Evolutionary conservation across 2,888 invertebrate species (phyloP), one percentile per base, ranked within the genome.

Genomic region (Eristalis intricaria): DNA sequence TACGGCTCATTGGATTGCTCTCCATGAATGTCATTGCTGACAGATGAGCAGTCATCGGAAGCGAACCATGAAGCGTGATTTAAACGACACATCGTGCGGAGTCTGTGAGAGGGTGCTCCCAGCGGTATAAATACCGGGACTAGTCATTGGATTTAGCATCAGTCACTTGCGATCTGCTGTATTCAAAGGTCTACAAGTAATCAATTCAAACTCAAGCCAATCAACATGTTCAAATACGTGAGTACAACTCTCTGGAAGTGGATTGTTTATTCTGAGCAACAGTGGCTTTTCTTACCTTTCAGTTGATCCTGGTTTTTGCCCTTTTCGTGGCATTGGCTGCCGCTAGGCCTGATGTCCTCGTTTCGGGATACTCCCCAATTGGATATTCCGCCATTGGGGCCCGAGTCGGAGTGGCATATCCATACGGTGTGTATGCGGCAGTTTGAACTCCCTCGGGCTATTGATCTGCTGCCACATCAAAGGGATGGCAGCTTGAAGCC

Each of bases 151-250:
- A 32, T 15, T 29, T 1, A 40, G 10, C 26, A 80, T 73, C 79
- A 80, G 79, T 80, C 68, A 73, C 56, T 70, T 66, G 32, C 38
- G 23, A 40, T 68, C 68, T n/a, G 40, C 50, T 73, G 35, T 15
- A 35, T 23, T 79, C 26, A 66, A 68, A 56, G 11, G 66, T 63
- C 58, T 63, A 2, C 19, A 56, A 22, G 10, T 23, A 15, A 66
- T 1, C 23, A 63, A 56, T 26, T 11, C 56, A 50, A 63, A 43
- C 26, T 13, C 43, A 26, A 60, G 23, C 23, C 5, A 19, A 23
- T 50, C 50, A 64, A 50, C 61, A 83, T 78, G 83, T 61, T 83
- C 11, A 77, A 77, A 77, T 82, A 71, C 50, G 77, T 82, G 32
- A 82, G 73, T 63, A 13, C 23, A 11, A n/a, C 3, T 4, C 11